Base-by-base conservation (phyloP, 2,113 vertebrate species). In the Chascanopsetta lugubris region DNA sequence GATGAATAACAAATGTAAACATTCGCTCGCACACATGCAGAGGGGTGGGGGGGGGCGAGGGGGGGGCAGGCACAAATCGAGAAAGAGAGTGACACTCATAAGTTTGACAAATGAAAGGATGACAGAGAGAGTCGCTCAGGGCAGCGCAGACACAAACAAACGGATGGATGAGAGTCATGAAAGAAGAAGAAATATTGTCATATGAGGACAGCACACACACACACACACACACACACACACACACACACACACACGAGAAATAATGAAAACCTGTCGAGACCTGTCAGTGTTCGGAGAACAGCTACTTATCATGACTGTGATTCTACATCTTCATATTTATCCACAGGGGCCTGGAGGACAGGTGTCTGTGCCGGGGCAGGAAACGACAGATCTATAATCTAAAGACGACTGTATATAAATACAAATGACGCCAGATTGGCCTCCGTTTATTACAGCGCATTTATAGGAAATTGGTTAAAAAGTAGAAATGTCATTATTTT, bases 101-200 rank as follows among this genome's bases (percentile, higher is more conserved):
- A 32, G 55, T 66, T 27, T 83, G 80, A 84, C 42, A 55, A 77
- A 84, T 62, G 69, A 48, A 10, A 40, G 67, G 26, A 53, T 61
- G 34, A 3, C 29, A 24, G 30, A 32, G 51, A 57, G 34, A 43
- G 69, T 59, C 7, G 43, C 70, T 85, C 18, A 40, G 18, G 49
- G 79, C 43, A 1, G 72, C 40, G 60, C 20, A 26, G 62, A 63
- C 25, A 49, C 36, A n/a, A 62, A 79, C 61, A 74, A 83, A 83
- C 82, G 65, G 69, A 78, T 61, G 69, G 83, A 81, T 69, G 67
- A 63, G 34, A 27, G 20, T 26, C 2, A 47, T 40, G 61, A 38
- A 43, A 22, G 64, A 58, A 12, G 55, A 42, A 29, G 64, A 49
- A 22, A 57, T 66, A 54, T 61, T 50, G 59, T 62, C 26, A 43